Evolutionary conservation across 2,113 vertebrate species (phyloP).

Genomic region (Sapajus apella): DNA sequence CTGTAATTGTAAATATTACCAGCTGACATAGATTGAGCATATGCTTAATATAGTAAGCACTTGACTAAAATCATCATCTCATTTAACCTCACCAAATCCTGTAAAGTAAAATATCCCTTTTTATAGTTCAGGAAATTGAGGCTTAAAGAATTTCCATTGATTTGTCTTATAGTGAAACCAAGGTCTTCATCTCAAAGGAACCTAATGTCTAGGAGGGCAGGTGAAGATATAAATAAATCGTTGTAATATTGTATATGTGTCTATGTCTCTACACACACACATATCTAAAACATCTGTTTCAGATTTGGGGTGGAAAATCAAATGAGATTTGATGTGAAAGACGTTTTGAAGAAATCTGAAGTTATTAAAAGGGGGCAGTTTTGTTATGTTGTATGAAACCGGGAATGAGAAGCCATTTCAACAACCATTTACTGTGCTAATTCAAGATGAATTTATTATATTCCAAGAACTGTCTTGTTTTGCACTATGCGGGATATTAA

Average conservation of each 20-base stretch:
- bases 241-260: background rate
- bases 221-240: background rate
- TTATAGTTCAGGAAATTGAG: background rate
- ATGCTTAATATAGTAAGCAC: background rate
- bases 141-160: conserved; percentile 27
- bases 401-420: background rate
- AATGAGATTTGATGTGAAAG: background rate
- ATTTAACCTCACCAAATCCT: background rate
- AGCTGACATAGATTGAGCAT: background rate
- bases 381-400: background rate
- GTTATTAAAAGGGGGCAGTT: background rate
- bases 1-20: background rate
- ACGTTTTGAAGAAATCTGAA: background rate
- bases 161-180: conserved; percentile 16
- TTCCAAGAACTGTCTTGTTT: background rate
- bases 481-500: background rate
- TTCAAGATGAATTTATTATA: background rate
- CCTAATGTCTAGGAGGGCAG: background rate
- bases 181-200: background rate
- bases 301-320: background rate
- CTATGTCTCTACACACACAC: background rate
- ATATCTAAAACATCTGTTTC: background rate
- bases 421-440: background rate
- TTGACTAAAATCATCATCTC: background rate
- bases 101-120: background rate